Percentiles rank a stretch among this genome's conserved stretches.
Conservation (phyloP, 2,888 invertebrate genomes). For the Diarsia dahlii region DNA sequence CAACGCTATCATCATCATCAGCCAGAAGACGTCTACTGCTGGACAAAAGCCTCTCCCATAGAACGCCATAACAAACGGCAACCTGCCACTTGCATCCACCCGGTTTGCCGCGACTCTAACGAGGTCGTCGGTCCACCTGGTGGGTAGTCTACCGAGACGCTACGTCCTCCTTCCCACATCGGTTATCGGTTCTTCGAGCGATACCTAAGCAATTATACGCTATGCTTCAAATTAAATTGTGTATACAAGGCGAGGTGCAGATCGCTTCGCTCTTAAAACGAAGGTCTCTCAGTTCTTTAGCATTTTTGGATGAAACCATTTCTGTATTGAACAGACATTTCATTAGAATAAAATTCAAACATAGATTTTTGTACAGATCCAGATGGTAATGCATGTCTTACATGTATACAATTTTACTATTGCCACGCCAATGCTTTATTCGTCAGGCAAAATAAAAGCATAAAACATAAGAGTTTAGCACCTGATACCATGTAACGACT, state of each 20-base stretch:
- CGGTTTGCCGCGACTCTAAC: too few relatives aligned
- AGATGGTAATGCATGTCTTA: background rate
- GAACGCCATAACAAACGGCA: too few relatives aligned
- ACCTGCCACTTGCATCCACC: too few relatives aligned
- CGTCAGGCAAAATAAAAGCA: background rate
- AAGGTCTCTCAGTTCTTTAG: background rate
- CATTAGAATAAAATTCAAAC: background rate
- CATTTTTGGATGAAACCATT: background rate
- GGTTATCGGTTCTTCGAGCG: too few relatives aligned
- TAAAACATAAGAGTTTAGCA: background rate
- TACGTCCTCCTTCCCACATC: too few relatives aligned
- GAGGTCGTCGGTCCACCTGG: too few relatives aligned
- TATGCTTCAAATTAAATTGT: background rate
- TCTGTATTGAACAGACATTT: background rate
- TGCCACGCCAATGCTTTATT: background rate
- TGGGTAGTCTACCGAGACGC: too few relatives aligned
- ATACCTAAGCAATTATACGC: background rate
- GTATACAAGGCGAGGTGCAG: background rate
- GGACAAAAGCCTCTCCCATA: too few relatives aligned
- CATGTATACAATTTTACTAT: background rate
- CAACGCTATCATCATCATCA: too few relatives aligned
- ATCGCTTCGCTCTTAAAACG: background rate
- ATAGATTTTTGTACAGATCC: background rate
- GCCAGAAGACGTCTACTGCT: too few relatives aligned
- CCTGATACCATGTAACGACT: conserved; percentile 68